These are phyloP conservation scores for Phyllotis vaccarum DNA, from an alignment of 2,797 vertebrate genomes.

Conservation along the genomic window DNA sequence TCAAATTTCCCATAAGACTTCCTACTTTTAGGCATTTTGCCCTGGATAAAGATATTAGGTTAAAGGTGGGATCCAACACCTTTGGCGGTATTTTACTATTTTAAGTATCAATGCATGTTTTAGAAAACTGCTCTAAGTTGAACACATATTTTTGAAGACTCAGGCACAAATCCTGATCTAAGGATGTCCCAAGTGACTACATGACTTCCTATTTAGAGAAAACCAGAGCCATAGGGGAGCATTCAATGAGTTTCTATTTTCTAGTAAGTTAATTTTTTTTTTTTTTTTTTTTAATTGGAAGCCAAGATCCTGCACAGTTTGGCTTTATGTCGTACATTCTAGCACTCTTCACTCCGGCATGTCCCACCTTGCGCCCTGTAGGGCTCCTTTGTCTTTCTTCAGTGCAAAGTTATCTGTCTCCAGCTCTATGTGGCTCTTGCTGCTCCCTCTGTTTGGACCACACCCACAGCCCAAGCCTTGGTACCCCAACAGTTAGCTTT, in stretches of 20 bases:
- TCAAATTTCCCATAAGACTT: neutral
- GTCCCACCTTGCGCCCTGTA: neutral
- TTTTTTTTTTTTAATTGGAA: neutral
- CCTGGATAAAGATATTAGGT: neutral
- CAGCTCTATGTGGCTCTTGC: neutral
- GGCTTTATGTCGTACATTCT: neutral
- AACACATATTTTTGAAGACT: neutral
- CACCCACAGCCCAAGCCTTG: neutral
- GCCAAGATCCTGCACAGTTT: neutral
- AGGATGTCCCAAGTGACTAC: neutral
- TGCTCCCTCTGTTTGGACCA: neutral
- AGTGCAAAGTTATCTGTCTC: neutral
- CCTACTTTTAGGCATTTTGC: neutral
- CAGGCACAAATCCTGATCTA: neutral
- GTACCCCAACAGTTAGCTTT: neutral
- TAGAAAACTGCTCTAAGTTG: neutral
- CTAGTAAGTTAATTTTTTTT: neutral
- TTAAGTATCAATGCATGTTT: neutral
- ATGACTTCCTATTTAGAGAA: neutral
- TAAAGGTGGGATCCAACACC: neutral
- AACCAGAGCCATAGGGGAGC: neutral
- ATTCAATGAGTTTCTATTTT: neutral
- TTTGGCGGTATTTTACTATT: neutral
- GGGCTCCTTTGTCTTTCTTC: neutral
- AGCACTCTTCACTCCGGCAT: neutral